Evolutionary conservation across 2,113 vertebrate genomes (phyloP), one percentile per base, ranked within the genome.

Genomic region (Lanius ludovicianus): DNA sequence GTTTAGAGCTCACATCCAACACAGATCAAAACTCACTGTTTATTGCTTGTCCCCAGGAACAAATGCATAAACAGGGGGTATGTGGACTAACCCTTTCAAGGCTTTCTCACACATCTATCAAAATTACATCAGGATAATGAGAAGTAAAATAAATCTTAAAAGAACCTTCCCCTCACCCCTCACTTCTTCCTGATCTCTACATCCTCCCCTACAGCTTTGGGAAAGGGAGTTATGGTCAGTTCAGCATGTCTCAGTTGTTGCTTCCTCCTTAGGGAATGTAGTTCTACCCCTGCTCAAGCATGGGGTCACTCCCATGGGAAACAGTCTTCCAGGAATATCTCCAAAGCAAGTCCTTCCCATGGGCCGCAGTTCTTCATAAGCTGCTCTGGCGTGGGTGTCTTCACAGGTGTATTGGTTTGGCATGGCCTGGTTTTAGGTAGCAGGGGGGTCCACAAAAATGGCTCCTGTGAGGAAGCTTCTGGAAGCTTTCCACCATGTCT

Each of bases 261-360:
- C 28, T 69, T 56, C 7, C 52, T 52, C 33, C 15, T 59, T 31
- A 44, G 18, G 22, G 37, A 65, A 37, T 16, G 12, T 13, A 20
- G 21, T 65, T 23, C 6, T 33, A 52, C 18, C 22, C 10, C 22
- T 65, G 35, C 22, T 65, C 7, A 37, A 49, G 17, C 3, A 0
- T 19, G 35, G 7, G 7, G 17, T 56, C 21, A 21, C 35, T 80
- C 5, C 23, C 12, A 37, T 0, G 0, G 35, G 44, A 50, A 6
- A 16, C 27, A 81, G 15, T 22, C 21, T 25, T 50, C 25, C 59
- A 73, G 21, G 31, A 42, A 31, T 5, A 3, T 33, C 35, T 65
- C 18, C 25, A 57, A 22, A 42, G 18, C 31, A 17, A 65, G 18
- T 81, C 37, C 37, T 73, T 73, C 44, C 18, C 15, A 23, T 2